A percentile compares a stretch with the other conserved stretches of the same genome.
Conservation (phyloP, 2,888 invertebrate species). For the Folsomia candida region DNA sequence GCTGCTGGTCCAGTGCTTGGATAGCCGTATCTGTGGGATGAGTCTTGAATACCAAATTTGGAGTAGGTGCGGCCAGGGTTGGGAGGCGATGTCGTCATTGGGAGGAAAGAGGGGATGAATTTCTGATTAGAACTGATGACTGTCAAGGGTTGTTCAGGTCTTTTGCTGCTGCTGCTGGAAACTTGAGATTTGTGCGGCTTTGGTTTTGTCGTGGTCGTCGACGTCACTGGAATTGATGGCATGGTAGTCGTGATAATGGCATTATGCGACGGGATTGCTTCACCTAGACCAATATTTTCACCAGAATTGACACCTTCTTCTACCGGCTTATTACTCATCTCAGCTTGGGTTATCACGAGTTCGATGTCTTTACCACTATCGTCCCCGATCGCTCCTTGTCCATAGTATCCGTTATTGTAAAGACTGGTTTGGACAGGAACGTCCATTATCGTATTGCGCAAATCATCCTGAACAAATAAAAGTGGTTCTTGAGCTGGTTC, state of each 20-base stretch:
- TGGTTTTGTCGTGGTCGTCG: background rate
- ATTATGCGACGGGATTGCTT: background rate
- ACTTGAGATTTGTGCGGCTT: background rate
- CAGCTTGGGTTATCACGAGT: constrained; percentile 22
- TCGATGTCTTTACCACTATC: constrained; percentile 21
- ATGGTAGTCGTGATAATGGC: no score
- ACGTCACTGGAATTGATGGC: background rate
- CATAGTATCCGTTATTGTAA: constrained; percentile 46
- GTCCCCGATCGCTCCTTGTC: constrained; percentile 26
- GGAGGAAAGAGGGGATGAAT: constrained; percentile 30
- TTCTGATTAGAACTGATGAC: constrained; percentile 24
- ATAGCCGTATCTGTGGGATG: constrained; percentile 36
- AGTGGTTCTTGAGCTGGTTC: background rate
- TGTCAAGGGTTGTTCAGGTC: constrained; percentile 16
- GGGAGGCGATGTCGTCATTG: background rate
- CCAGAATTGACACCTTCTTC: background rate
- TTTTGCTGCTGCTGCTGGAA: background rate
- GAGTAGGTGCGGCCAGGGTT: constrained; percentile 46
- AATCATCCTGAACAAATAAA: constrained; percentile 30
- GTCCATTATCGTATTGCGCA: constrained; percentile 32
- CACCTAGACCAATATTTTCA: background rate
- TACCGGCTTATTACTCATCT: constrained; percentile 14
- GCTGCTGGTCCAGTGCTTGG: background rate
- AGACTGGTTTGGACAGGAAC: constrained; percentile 44
- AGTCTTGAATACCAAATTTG: constrained; percentile 48